These are phyloP conservation scores for Halichoerus grypus DNA, from an alignment of 2,113 vertebrate genomes.

Conservation along the genomic window DNA sequence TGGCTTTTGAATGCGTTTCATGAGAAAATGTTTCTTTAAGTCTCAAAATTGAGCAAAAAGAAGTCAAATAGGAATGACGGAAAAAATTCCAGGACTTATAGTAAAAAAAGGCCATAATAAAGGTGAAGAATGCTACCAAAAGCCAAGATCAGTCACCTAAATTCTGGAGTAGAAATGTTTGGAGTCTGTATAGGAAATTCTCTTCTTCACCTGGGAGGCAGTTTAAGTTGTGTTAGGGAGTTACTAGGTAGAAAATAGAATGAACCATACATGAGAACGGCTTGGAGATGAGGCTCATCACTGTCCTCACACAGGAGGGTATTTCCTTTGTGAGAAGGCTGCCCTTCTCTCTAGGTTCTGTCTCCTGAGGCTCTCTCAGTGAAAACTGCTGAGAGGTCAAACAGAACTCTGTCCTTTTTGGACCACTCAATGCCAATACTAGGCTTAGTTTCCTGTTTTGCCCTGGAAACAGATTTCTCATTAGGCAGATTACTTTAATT, in stretches of 20 bases:
- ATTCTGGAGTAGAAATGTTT: not conserved
- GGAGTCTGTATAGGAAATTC: not conserved
- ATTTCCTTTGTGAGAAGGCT: not conserved
- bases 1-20: not conserved
- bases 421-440: not conserved
- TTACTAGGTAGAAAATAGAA: not conserved
- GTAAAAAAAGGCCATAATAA: not conserved
- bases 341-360: not conserved
- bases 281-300: not conserved
- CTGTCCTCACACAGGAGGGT: not conserved
- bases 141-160: not conserved
- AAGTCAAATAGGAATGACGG: not conserved
- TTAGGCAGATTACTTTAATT: not conserved
- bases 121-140: not conserved
- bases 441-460: not conserved
- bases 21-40: not conserved
- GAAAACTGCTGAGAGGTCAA: not conserved
- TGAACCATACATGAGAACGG: not conserved
- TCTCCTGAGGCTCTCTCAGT: not conserved
- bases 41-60: not conserved
- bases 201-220: not conserved
- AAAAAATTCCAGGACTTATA: not conserved
- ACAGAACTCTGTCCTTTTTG: not conserved
- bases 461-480: not conserved
- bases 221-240: not conserved